Conservation (phyloP, 2,888 invertebrate genomes). For the Lissocephala sabroskyi region DNA sequence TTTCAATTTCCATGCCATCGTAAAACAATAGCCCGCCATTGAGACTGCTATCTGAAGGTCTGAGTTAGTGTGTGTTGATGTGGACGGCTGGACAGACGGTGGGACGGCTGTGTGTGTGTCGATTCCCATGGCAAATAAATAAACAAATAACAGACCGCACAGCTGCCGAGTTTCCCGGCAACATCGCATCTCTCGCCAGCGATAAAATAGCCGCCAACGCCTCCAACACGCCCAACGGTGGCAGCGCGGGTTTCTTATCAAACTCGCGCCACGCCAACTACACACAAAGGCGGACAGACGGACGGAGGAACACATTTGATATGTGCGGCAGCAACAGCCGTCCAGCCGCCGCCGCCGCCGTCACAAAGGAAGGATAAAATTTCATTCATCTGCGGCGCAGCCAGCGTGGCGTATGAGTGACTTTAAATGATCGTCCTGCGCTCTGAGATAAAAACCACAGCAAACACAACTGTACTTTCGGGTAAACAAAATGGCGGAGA, state of each 20-base stretch:
- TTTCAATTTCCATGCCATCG: conserved; percentile 54
- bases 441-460: no score
- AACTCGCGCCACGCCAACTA: not conserved
- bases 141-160: conserved; percentile 43
- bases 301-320: no score
- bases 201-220: not conserved
- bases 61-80: conserved; percentile 13
- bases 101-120: conserved; percentile 21
- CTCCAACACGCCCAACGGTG: not conserved
- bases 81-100: conserved; percentile 4
- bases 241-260: no score
- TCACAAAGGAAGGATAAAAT: conserved; percentile 36
- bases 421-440: conserved; percentile 45
- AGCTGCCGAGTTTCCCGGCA: conserved; percentile 58
- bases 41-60: conserved; percentile 42
- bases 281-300: not conserved
- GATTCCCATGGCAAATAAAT: conserved; percentile 49
- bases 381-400: conserved; percentile 39
- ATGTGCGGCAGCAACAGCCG: conserved; percentile 16
- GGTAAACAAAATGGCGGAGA: no score
- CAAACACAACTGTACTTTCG: no score
- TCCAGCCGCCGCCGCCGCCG: no score
- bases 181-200: conserved; percentile 41
- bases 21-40: conserved; percentile 53
- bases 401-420: conserved; percentile 37